Evolutionary conservation across 2,113 vertebrate species (phyloP).

Genomic region (Eclectus roratus): DNA sequence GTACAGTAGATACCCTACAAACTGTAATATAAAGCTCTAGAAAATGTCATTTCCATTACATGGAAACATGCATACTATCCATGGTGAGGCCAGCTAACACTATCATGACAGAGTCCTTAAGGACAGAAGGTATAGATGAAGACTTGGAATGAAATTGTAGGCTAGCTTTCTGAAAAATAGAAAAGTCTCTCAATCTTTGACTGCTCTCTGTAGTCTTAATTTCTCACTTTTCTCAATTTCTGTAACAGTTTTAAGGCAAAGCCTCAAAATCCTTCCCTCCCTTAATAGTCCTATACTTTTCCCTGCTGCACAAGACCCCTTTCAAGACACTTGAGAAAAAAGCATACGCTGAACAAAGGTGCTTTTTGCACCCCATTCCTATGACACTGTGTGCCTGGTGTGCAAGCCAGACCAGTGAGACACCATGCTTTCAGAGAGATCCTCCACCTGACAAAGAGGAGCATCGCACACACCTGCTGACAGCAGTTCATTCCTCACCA

Average conservation of each 20-base stretch:
- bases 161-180: not conserved
- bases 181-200: not conserved
- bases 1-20: not conserved
- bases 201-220: not conserved
- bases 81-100: not conserved
- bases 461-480: not conserved
- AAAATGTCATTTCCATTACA: conserved; percentile 21
- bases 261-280: not conserved
- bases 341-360: not conserved
- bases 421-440: not conserved
- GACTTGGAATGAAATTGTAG: conserved; percentile 1
- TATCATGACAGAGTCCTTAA: conserved; percentile 15
- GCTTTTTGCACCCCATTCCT: not conserved
- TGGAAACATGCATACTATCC: conserved; percentile 5
- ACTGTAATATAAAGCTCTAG: not conserved
- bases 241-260: not conserved
- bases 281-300: not conserved
- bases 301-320: not conserved
- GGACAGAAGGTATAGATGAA: not conserved
- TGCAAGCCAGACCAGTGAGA: not conserved
- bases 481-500: not conserved
- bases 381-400: not conserved
- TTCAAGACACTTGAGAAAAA: not conserved
- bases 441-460: not conserved
- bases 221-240: not conserved